Evolutionary conservation across 2,888 invertebrate species (phyloP).

Genomic region (Trichogramma evanescens): DNA sequence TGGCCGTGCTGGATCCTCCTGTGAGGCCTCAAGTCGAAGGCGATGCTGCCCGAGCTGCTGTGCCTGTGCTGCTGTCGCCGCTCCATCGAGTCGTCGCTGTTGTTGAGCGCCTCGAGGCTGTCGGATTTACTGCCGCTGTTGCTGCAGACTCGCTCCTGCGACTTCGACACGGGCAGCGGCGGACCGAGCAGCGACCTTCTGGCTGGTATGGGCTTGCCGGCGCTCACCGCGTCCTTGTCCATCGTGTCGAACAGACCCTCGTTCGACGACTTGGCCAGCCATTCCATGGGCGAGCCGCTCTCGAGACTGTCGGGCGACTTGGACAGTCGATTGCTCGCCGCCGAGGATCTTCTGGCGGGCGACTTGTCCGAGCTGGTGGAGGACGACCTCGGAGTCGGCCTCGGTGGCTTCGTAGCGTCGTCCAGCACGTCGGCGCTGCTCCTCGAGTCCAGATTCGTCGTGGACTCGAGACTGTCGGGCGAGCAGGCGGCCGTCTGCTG

Average conservation of each 20-base stretch:
- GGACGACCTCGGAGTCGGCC: conserved; percentile 15
- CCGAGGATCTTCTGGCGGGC: conserved; percentile 33
- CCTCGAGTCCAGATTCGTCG: conserved; percentile 11
- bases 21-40: not conserved
- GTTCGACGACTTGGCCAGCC: conserved; percentile 37
- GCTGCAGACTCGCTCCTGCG: conserved; percentile 34
- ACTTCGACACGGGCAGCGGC: conserved; percentile 30
- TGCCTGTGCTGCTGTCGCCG: conserved; percentile 24
- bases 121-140: conserved; percentile 33
- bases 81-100: conserved; percentile 28
- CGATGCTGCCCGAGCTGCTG: conserved; percentile 26
- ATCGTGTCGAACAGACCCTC: not conserved
- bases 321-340: conserved; percentile 30
- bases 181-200: conserved; percentile 27
- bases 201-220: conserved; percentile 27
- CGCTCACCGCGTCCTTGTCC: not conserved
- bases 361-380: conserved; percentile 18
- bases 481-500: conserved; percentile 32
- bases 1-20: conserved; percentile 1
- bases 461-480: conserved; percentile 40
- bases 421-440: not conserved
- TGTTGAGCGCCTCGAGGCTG: conserved; percentile 36
- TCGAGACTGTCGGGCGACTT: conserved; percentile 43
- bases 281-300: conserved; percentile 22
- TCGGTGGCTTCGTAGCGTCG: conserved; percentile 3